These are phyloP conservation scores for Bufo bufo DNA, from an alignment of 2,113 vertebrate genomes.

Conservation along the genomic window DNA sequence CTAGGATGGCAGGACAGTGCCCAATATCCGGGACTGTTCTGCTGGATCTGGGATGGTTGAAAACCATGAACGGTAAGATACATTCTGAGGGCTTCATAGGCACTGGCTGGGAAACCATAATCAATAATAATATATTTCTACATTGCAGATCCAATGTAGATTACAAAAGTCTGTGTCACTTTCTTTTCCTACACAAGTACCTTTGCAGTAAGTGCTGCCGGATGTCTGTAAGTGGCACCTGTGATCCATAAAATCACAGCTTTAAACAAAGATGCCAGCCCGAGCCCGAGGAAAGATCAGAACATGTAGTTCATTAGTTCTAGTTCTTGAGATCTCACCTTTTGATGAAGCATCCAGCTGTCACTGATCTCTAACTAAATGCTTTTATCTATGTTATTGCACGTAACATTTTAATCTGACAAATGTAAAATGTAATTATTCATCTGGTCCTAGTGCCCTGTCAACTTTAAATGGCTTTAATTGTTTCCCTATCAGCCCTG, in stretches of 20 bases:
- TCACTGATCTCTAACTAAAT: conserved; percentile 36
- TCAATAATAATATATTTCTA: too few relatives aligned
- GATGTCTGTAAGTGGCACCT: neutral
- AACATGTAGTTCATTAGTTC: conserved; percentile 36
- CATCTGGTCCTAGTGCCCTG: conserved; percentile 8
- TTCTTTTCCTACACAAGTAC: neutral
- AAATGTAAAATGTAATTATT: conserved; percentile 45
- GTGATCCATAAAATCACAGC: neutral
- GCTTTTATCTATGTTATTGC: conserved; percentile 39
- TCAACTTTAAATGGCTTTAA: conserved; percentile 33
- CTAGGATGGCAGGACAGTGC: too few relatives aligned
- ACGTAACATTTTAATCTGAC: conserved; percentile 26
- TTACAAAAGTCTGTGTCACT: neutral
- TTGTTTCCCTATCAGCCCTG: conserved; percentile 26
- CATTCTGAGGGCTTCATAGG: too few relatives aligned
- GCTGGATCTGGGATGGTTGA: too few relatives aligned
- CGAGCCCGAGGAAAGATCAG: neutral
- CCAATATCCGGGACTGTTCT: too few relatives aligned
- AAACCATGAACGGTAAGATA: too few relatives aligned
- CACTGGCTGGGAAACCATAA: too few relatives aligned
- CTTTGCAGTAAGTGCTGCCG: neutral
- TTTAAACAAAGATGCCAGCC: neutral
- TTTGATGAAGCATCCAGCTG: conserved; percentile 28
- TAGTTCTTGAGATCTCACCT: conserved; percentile 27
- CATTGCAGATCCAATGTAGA: too few relatives aligned